Conservation (phyloP, 2,113 vertebrate species). For the Barnardius zonarius region DNA sequence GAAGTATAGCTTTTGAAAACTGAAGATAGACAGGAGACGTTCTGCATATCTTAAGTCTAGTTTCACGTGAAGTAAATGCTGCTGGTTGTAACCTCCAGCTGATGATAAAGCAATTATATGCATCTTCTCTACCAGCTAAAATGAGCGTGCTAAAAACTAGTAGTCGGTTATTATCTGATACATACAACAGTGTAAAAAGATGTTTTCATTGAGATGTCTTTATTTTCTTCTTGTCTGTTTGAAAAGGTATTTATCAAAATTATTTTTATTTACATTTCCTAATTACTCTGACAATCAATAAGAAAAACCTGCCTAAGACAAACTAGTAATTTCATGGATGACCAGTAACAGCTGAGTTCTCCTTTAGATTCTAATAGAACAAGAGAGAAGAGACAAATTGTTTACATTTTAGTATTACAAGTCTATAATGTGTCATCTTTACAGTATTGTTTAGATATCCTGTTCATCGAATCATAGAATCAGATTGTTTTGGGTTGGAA, state of each 20-base stretch:
- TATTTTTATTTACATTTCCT: neutral
- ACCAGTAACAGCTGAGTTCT: neutral
- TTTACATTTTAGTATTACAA: neutral
- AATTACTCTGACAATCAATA: neutral
- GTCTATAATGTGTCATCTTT: neutral
- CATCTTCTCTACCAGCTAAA: neutral
- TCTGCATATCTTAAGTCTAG: neutral
- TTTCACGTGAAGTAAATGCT: neutral
- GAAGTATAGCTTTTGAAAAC: neutral
- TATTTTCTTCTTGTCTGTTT: neutral
- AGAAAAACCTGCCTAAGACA: neutral
- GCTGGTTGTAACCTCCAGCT: neutral
- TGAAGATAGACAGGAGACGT: neutral
- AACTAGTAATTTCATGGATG: neutral
- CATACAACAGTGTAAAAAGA: neutral
- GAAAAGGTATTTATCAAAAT: neutral
- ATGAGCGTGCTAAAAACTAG: neutral
- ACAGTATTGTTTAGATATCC: neutral
- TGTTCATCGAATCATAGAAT: neutral
- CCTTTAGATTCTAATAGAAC: neutral
- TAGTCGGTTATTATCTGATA: neutral
- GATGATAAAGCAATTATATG: neutral
- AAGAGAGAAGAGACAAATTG: neutral
- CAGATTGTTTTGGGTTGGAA: neutral
- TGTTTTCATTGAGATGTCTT: neutral